Percentiles rank a stretch among this genome's conserved stretches.
These are phyloP conservation scores for Hesperia comma DNA, from an alignment of 2,888 invertebrate species.

Conservation along the genomic window DNA sequence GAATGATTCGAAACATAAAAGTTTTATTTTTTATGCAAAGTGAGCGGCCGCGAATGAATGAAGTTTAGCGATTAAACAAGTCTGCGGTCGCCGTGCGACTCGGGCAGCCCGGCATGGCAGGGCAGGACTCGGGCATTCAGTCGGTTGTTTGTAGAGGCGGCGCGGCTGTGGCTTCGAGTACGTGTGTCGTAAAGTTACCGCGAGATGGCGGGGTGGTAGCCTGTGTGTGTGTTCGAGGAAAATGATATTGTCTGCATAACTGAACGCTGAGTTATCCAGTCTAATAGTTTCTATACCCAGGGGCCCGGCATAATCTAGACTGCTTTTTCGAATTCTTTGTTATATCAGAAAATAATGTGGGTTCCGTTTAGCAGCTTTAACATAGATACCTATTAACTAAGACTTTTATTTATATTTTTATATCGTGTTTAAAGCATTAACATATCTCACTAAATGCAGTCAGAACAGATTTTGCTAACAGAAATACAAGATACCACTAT, in stretches of 20 bases:
- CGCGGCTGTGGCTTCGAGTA: conserved; percentile 39
- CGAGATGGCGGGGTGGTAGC: conserved; percentile 11
- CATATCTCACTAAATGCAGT: no score
- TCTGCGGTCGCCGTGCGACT: conserved; percentile 66
- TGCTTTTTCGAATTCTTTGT: no score
- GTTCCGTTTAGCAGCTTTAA: no score
- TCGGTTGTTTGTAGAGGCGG: conserved; percentile 44
- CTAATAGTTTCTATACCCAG: background rate
- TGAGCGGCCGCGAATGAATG: conserved; percentile 16
- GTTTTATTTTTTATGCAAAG: conserved; percentile 17
- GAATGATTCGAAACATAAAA: conserved; percentile 12
- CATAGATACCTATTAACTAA: no score
- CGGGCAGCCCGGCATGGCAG: conserved; percentile 53
- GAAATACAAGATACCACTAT: no score
- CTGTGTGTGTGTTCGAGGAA: background rate
- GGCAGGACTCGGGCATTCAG: background rate
- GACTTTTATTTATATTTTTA: no score
- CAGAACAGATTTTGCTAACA: no score
- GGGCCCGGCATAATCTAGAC: no score
- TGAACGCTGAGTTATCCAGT: background rate
- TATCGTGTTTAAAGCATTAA: no score
- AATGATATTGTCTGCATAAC: conserved; percentile 2
- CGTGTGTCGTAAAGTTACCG: conserved; percentile 1
- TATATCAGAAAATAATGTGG: no score
- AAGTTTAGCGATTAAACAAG: conserved; percentile 70